Evolutionary conservation across 2,797 vertebrate species (phyloP).

Genomic region (Apodemus agrarius): DNA sequence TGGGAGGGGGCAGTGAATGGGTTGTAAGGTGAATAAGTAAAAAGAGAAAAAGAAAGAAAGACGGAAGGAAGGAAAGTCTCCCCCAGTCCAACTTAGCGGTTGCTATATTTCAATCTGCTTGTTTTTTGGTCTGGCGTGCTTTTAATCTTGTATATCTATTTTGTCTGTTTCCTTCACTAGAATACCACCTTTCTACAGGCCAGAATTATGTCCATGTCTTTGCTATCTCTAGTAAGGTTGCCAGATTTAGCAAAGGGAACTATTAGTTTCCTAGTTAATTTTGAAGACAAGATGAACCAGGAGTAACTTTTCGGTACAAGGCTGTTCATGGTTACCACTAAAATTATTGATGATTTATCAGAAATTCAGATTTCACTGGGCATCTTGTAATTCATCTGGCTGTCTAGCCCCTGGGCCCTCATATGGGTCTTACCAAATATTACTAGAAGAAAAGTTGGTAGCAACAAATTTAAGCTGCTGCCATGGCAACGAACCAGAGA

Average conservation of each 20-base stretch:
- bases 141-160: neutral
- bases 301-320: constrained; percentile 34
- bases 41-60: neutral
- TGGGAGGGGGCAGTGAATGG: neutral
- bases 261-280: constrained; percentile 26
- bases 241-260: constrained; percentile 37
- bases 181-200: neutral
- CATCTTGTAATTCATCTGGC: constrained; percentile 37
- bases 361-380: constrained; percentile 46
- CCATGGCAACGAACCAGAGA: constrained; percentile 40
- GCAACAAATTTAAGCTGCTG: constrained; percentile 42
- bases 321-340: neutral
- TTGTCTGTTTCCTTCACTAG: neutral
- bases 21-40: neutral
- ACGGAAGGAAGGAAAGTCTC: neutral
- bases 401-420: neutral
- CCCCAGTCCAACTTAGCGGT: neutral
- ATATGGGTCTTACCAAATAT: constrained; percentile 1
- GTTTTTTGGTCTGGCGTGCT: neutral
- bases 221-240: neutral
- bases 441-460: constrained; percentile 56
- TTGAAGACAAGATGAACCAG: constrained; percentile 17
- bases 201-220: neutral
- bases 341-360: constrained; percentile 28
- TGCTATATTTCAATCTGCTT: neutral